Base-by-base conservation (phyloP, 2,797 vertebrate species). In the Typhlichthys eigenmanni region DNA sequence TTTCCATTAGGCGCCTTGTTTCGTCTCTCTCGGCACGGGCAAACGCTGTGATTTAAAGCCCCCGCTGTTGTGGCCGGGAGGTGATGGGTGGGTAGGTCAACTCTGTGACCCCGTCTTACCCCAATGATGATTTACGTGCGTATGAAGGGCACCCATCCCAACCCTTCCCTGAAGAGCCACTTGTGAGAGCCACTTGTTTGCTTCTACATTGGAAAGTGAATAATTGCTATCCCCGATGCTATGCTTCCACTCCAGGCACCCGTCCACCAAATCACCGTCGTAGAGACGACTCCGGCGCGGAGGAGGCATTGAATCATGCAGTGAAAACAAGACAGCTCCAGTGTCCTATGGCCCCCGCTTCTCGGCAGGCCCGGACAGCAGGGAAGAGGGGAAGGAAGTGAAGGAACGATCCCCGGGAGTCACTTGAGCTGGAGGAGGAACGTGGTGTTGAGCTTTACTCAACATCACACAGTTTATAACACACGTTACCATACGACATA, bases 41-140 rank as follows among this genome's bases (percentile, higher is more conserved):
- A 82, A 72, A 55, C 58, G 46, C 72, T 7, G 54, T 85, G 87
- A 90, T 88, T 91, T 89, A 90, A 29, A 88, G 59, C 68, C 62
- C 5, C 64, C 50, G 59, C 77, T 83, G 71, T 68, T 85, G 73
- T 72, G 71, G 64, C n/a, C 1, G 8, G 34, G 34, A 38, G 34
- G 34, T 6, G 34, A 38, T 38, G 34, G 34, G 34, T 38, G 34
- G 34, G 34, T 7, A 9, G 34, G 34, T 88, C 80, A 84, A 51
- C 67, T 60, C 34, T n/a, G 47, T 82, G 79, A 85, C 79, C 79
- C 38, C 29, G 67, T 76, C 72, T 62, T 73, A 79, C 72, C 69
- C 72, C 46, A 59, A 11, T 60, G 60, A 78, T 82, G 82, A 88
- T 88, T 88, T 89, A 88, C 71, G 80, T 61, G 24, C 62, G 58